Conservation (phyloP, 1,140 invertebrate species). For the Cotesia typhae region DNA sequence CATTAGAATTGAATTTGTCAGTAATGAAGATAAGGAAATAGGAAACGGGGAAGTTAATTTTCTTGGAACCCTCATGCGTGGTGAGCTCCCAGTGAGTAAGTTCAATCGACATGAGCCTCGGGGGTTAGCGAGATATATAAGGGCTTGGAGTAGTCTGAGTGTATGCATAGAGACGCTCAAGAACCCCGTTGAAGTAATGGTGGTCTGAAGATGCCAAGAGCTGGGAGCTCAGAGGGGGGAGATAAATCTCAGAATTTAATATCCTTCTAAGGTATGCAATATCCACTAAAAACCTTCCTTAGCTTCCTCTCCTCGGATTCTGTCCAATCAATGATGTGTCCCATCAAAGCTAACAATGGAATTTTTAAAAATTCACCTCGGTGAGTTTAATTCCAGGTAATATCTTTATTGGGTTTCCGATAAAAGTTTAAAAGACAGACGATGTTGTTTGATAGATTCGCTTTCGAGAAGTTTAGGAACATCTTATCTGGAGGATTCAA, state of each 20-base stretch:
- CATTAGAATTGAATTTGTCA: conserved; percentile 2
- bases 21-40: background rate
- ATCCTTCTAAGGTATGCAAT: conserved; percentile 59
- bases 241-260: conserved; percentile 63
- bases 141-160: background rate
- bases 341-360: background rate
- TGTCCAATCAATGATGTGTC: conserved; percentile 25
- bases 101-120: conserved; percentile 9
- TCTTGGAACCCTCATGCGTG: conserved; percentile 14
- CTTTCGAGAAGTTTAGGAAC: background rate
- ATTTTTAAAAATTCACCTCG: too few species aligned
- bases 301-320: conserved; percentile 23
- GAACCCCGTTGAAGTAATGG: conserved; percentile 39
- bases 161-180: conserved; percentile 25
- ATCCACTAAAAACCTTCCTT: conserved; percentile 53
- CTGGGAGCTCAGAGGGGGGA: conserved; percentile 35
- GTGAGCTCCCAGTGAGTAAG: background rate
- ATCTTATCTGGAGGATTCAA: conserved; percentile 30
- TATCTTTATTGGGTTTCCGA: conserved; percentile 31
- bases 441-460: conserved; percentile 4
- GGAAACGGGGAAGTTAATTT: conserved; percentile 8
- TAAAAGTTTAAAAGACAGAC: too few species aligned
- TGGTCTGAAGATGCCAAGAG: conserved; percentile 34
- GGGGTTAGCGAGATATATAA: background rate
- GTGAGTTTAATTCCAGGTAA: too few species aligned